Evolutionary conservation across 2,113 vertebrate species (phyloP).

Genomic region (Connochaetes taurinus): DNA sequence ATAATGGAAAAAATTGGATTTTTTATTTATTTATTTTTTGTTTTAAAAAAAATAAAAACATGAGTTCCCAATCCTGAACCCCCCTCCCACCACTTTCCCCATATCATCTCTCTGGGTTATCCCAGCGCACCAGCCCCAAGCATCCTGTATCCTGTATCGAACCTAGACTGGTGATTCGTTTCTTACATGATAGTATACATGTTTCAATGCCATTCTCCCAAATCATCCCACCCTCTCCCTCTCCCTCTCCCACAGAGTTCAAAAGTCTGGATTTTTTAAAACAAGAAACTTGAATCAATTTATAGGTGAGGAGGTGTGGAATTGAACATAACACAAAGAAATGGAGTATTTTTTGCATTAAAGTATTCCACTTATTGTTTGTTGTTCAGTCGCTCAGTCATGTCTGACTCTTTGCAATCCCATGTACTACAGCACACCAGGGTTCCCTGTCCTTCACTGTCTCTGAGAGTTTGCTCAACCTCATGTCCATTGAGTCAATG

Average conservation of each 20-base stretch:
- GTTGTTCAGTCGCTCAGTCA: not conserved
- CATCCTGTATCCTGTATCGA: too few relatives aligned
- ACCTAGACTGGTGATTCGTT: too few relatives aligned
- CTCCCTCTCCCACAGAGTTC: too few relatives aligned
- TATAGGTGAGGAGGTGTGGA: not conserved
- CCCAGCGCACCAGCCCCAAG: too few relatives aligned
- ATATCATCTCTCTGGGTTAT: too few relatives aligned
- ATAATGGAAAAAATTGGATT: not conserved
- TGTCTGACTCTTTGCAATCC: not conserved
- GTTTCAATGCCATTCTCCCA: too few relatives aligned
- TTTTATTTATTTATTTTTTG: not conserved
- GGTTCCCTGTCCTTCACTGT: not conserved
- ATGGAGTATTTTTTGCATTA: not conserved
- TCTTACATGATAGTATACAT: too few relatives aligned
- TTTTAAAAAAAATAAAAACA: too few relatives aligned
- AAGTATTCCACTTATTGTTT: not conserved
- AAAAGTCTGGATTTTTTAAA: too few relatives aligned
- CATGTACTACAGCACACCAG: not conserved
- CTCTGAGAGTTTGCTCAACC: not conserved
- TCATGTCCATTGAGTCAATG: not conserved
- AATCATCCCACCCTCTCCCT: too few relatives aligned
- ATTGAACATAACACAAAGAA: not conserved
- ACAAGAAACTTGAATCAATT: not conserved
- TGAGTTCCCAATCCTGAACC: too few relatives aligned
- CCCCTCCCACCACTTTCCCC: too few relatives aligned